Conservation (phyloP, 2,888 invertebrate species). For the Dynastes tityus region DNA sequence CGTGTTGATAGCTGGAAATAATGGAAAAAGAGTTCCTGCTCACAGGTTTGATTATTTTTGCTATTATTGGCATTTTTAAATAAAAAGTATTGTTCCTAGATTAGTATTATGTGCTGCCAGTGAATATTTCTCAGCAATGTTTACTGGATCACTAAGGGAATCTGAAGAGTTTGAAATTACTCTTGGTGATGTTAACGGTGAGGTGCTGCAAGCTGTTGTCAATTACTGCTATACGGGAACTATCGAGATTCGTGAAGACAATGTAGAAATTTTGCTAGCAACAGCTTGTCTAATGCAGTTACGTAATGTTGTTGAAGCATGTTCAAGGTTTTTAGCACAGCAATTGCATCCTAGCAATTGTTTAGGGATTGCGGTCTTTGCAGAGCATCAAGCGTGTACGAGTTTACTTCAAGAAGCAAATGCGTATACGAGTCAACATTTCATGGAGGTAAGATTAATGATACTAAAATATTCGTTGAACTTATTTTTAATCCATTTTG, state of each 20-base stretch:
- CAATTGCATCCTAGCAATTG: slow-evolving; percentile 96
- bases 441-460: slow-evolving; percentile 77
- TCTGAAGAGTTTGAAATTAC: slow-evolving; percentile 88
- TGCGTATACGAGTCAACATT: slow-evolving; percentile 87
- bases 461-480: too few relatives aligned
- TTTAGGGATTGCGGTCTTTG: slow-evolving; percentile 93
- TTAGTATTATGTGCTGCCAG: slow-evolving; percentile 92
- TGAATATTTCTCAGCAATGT: slow-evolving; percentile 97
- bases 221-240: slow-evolving; percentile 94
- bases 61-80: neutral
- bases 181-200: slow-evolving; percentile 88
- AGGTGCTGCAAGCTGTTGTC: slow-evolving; percentile 88
- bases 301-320: slow-evolving; percentile 89
- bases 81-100: slow-evolving; percentile 69
- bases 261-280: slow-evolving; percentile 89
- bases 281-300: slow-evolving; percentile 93
- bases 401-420: slow-evolving; percentile 87
- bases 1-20: slow-evolving; percentile 84
- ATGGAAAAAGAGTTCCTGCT: slow-evolving; percentile 73
- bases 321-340: slow-evolving; percentile 90
- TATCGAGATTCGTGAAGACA: slow-evolving; percentile 90
- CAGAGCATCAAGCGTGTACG: slow-evolving; percentile 91
- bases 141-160: slow-evolving; percentile 90
- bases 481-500: neutral
- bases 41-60: slow-evolving; percentile 64